These are phyloP conservation scores for Alosa sapidissima DNA, from an alignment of 2,797 vertebrate genomes.

Conservation along the genomic window DNA sequence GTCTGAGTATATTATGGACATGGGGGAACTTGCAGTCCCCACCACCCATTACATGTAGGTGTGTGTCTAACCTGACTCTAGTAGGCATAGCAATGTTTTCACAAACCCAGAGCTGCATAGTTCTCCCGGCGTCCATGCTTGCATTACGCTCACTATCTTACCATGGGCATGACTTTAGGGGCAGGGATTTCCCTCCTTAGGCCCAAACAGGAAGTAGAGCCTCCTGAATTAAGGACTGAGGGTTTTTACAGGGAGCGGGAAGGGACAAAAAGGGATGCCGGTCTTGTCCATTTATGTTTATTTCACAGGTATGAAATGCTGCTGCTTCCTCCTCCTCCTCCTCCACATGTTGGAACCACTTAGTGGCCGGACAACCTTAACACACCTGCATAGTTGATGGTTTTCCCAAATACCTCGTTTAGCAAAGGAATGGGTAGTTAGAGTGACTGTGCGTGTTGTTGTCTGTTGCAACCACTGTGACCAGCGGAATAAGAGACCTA, in stretches of 20 bases:
- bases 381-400: neutral
- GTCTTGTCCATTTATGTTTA: constrained; percentile 28
- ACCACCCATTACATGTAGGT: neutral
- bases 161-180: neutral
- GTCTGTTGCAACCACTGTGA: neutral
- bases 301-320: constrained; percentile 36
- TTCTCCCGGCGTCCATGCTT: neutral
- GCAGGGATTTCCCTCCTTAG: neutral
- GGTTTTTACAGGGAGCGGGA: neutral
- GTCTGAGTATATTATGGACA: neutral
- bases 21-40: neutral
- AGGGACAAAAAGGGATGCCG: constrained; percentile 1
- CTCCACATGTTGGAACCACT: constrained; percentile 1
- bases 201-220: neutral
- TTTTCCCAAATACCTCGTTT: constrained; percentile 47
- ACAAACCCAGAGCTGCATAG: neutral
- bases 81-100: neutral
- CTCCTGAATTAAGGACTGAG: neutral
- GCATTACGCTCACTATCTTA: neutral
- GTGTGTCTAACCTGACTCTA: neutral
- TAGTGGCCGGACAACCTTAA: constrained; percentile 14
- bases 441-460: neutral
- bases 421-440: constrained; percentile 16
- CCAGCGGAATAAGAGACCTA: neutral
- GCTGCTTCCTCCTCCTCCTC: neutral